A percentile compares a stretch with the other conserved stretches of the same genome.
These are phyloP conservation scores for Periphyllus acericola DNA, from an alignment of 2,888 invertebrate genomes.

Conservation along the genomic window DNA sequence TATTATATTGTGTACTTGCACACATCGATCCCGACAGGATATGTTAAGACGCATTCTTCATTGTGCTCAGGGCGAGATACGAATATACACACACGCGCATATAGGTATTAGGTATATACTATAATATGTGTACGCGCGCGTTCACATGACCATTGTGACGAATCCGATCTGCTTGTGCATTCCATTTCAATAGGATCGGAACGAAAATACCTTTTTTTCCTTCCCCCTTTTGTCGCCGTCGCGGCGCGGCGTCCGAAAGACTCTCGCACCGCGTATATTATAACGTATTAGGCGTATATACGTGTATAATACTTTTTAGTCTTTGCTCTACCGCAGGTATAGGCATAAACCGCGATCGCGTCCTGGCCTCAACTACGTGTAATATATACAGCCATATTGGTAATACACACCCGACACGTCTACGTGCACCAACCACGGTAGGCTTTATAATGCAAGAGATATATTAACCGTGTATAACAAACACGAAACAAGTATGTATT, in stretches of 20 bases:
- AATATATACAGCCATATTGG: too few relatives aligned
- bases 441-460: neutral
- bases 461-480: neutral
- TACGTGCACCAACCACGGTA: too few relatives aligned
- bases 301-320: too few relatives aligned
- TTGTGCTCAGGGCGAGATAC: constrained; percentile 42
- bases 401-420: too few relatives aligned
- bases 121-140: neutral
- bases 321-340: too few relatives aligned
- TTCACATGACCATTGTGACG: constrained; percentile 53
- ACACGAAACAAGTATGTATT: neutral
- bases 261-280: neutral
- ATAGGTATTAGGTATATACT: neutral
- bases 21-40: constrained; percentile 54
- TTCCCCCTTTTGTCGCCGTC: neutral
- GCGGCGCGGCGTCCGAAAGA: constrained; percentile 37
- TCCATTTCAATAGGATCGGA: constrained; percentile 56
- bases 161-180: constrained; percentile 56
- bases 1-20: neutral
- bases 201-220: constrained; percentile 47
- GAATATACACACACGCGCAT: neutral
- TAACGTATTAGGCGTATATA: neutral
- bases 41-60: constrained; percentile 54
- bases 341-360: too few relatives aligned
- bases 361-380: too few relatives aligned